A percentile compares a stretch with the other conserved stretches of the same genome.
These are phyloP conservation scores for Drosophila murphyi DNA, from an alignment of 1,140 invertebrate species.

Conservation along the genomic window DNA sequence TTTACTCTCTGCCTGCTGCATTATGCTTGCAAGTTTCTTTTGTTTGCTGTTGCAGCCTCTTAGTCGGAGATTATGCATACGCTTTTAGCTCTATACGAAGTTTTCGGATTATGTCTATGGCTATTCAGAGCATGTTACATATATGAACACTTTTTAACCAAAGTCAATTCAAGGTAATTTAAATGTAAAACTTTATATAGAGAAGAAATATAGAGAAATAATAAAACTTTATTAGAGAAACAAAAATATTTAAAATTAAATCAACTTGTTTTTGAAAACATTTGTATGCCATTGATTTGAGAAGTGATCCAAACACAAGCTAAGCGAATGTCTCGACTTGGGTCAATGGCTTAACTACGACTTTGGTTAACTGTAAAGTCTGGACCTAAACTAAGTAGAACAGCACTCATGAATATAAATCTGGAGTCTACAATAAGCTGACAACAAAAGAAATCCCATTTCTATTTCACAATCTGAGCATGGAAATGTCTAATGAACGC, in stretches of 20 bases:
- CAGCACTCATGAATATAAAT: conserved; percentile 10
- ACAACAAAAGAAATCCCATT: conserved; percentile 27
- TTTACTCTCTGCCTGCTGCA: background rate
- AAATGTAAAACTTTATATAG: too few relatives aligned
- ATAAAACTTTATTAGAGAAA: too few relatives aligned
- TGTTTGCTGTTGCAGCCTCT: conserved; percentile 10
- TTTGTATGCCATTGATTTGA: background rate
- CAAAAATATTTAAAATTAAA: too few relatives aligned
- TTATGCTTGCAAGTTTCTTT: background rate
- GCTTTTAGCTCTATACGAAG: conserved; percentile 5
- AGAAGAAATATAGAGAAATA: too few relatives aligned
- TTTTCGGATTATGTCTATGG: conserved; percentile 1
- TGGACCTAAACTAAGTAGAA: background rate
- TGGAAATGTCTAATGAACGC: conserved; percentile 13
- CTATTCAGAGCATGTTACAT: background rate
- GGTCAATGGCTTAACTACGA: conserved; percentile 32
- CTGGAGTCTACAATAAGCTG: background rate
- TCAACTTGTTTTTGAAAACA: background rate
- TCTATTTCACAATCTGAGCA: conserved; percentile 44
- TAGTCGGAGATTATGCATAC: conserved; percentile 5
- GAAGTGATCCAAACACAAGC: conserved; percentile 6
- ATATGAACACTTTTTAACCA: background rate
- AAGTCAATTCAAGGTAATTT: background rate
- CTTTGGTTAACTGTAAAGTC: conserved; percentile 21
- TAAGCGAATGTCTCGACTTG: conserved; percentile 13